Evolutionary conservation across 1,140 invertebrate genomes (phyloP).

Genomic region (Venturia canescens): DNA sequence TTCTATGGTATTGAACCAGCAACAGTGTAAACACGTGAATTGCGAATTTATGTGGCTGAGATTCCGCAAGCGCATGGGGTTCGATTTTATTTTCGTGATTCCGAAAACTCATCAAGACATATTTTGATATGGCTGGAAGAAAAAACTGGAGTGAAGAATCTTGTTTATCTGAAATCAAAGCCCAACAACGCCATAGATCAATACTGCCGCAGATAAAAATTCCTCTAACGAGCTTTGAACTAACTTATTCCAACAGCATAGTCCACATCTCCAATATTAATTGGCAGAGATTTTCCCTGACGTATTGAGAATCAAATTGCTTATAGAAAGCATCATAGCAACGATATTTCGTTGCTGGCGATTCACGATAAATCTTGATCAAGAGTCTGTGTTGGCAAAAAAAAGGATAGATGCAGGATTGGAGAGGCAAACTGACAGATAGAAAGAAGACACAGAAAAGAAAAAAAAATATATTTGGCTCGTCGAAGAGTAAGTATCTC

Average conservation of each 20-base stretch:
- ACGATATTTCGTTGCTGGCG: background rate
- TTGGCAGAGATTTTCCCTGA: background rate
- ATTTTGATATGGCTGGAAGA: no score
- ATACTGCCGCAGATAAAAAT: no score
- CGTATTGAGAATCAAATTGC: background rate
- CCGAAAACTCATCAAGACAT: no score
- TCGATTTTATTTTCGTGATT: no score
- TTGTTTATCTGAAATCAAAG: no score
- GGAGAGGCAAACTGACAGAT: background rate
- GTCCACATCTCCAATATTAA: background rate
- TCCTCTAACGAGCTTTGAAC: background rate
- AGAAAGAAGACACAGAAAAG: background rate
- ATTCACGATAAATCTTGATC: slow-evolving; percentile 17
- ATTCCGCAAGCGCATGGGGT: no score
- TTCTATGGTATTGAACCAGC: no score
- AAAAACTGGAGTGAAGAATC: no score
- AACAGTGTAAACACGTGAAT: no score
- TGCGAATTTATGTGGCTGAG: no score
- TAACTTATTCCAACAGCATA: background rate
- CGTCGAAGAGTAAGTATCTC: slow-evolving; percentile 21
- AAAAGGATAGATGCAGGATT: background rate
- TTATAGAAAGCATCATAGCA: background rate
- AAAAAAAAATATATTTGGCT: background rate
- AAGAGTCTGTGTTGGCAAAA: background rate
- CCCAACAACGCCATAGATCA: no score